A percentile compares a stretch with the other conserved stretches of the same genome.
These are phyloP conservation scores for Batillaria attramentaria DNA, from an alignment of 1,140 invertebrate genomes.

Conservation along the genomic window DNA sequence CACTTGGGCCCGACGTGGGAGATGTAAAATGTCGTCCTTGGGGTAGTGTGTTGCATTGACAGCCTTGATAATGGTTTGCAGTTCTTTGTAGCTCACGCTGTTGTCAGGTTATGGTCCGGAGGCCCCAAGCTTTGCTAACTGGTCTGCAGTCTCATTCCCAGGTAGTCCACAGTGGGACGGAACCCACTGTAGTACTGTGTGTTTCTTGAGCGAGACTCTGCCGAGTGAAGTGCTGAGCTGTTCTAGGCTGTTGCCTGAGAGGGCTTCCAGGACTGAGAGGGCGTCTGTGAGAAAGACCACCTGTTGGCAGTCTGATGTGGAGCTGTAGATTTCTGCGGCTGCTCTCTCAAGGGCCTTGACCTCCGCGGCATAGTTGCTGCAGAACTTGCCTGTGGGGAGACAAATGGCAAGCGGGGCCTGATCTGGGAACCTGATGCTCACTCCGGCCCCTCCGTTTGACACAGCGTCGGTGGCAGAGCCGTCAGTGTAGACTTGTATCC, in stretches of 20 bases:
- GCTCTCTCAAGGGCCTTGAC: neutral
- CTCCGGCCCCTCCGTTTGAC: constrained; percentile 12
- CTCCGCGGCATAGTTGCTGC: neutral
- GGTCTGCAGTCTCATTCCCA: no score
- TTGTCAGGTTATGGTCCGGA: no score
- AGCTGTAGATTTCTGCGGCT: neutral
- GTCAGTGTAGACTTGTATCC: neutral
- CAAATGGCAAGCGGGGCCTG: neutral
- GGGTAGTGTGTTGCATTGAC: no score
- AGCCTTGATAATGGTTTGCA: no score
- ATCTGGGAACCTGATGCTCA: neutral
- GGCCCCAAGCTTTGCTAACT: no score
- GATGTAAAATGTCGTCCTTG: no score
- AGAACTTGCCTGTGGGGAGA: neutral
- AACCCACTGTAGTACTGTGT: no score
- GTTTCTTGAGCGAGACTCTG: no score
- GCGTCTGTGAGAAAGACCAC: constrained; percentile 1
- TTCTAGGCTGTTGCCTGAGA: neutral
- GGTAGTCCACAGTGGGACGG: no score
- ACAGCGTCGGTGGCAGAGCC: constrained; percentile 10
- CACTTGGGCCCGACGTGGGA: no score
- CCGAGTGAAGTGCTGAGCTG: no score
- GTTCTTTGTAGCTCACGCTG: no score
- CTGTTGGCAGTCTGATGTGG: neutral
- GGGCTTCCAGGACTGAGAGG: neutral